These are phyloP conservation scores for Hippocampus kuda DNA, from an alignment of 2,797 vertebrate species.

Conservation along the genomic window DNA sequence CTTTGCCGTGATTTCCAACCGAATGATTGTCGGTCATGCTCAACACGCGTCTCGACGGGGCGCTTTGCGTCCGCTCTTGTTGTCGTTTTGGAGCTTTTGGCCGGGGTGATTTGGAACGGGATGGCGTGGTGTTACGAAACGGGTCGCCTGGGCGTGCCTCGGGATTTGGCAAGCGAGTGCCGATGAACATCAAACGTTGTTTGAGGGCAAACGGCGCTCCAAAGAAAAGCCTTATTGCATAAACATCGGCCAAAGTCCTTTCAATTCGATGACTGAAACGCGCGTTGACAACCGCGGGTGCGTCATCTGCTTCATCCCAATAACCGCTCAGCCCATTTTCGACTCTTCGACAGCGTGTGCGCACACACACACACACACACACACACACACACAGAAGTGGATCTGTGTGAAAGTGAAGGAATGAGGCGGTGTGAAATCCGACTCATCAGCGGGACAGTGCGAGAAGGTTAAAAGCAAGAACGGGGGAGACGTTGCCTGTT, in stretches of 20 bases:
- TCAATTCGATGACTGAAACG: conserved; percentile 31
- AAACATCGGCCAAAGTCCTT: conserved; percentile 54
- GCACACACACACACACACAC: too few relatives aligned
- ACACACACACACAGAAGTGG: too few relatives aligned
- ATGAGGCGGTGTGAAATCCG: too few relatives aligned
- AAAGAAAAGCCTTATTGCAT: conserved; percentile 57
- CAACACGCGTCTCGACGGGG: not conserved
- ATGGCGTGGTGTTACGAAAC: not conserved
- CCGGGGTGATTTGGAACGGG: not conserved
- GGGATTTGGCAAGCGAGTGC: conserved; percentile 11
- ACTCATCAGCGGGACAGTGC: too few relatives aligned
- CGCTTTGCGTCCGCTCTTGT: not conserved
- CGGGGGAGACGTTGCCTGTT: too few relatives aligned
- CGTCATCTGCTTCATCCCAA: too few relatives aligned
- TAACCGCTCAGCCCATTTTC: too few relatives aligned
- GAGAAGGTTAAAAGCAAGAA: too few relatives aligned
- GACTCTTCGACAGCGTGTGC: too few relatives aligned
- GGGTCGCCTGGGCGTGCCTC: not conserved
- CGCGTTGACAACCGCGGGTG: not conserved
- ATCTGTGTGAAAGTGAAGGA: too few relatives aligned
- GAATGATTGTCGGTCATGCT: not conserved
- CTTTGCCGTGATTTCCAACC: too few relatives aligned
- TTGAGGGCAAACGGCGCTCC: conserved; percentile 67
- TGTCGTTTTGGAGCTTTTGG: not conserved
- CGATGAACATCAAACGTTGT: conserved; percentile 66